These are phyloP conservation scores for Stegophylla sp. DNA, from an alignment of 2,888 invertebrate genomes.

Conservation along the genomic window DNA sequence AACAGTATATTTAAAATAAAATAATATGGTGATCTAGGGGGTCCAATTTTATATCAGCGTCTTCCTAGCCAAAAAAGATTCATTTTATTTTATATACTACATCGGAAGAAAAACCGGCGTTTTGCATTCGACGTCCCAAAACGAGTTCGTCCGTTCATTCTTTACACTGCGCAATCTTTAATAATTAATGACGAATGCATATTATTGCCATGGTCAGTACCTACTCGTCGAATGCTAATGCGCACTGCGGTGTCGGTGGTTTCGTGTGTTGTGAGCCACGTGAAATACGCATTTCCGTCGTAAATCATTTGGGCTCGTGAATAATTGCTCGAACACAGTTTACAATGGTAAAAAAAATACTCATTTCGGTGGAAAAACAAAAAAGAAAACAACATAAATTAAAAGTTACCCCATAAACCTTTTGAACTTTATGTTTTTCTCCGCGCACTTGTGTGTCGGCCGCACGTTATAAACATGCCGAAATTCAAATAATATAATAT, in stretches of 20 bases:
- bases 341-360: constrained; percentile 38
- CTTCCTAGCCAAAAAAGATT: too few relatives aligned
- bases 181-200: neutral
- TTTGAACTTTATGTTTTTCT: constrained; percentile 35
- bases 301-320: constrained; percentile 26
- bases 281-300: neutral
- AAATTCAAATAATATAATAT: constrained; percentile 47
- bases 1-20: too few relatives aligned
- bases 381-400: constrained; percentile 29
- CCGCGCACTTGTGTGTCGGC: neutral
- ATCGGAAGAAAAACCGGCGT: neutral
- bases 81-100: too few relatives aligned
- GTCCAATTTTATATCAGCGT: too few relatives aligned
- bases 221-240: neutral
- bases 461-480: constrained; percentile 7
- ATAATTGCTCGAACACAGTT: constrained; percentile 27
- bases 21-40: too few relatives aligned
- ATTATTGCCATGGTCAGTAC: neutral
- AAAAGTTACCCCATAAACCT: constrained; percentile 34
- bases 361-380: neutral
- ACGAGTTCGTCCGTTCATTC: neutral
- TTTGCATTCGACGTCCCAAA: neutral
- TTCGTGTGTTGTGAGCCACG: neutral
- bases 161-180: neutral
- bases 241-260: neutral